Conservation (phyloP, 1,140 invertebrate genomes). For the Drosophila azteca region DNA sequence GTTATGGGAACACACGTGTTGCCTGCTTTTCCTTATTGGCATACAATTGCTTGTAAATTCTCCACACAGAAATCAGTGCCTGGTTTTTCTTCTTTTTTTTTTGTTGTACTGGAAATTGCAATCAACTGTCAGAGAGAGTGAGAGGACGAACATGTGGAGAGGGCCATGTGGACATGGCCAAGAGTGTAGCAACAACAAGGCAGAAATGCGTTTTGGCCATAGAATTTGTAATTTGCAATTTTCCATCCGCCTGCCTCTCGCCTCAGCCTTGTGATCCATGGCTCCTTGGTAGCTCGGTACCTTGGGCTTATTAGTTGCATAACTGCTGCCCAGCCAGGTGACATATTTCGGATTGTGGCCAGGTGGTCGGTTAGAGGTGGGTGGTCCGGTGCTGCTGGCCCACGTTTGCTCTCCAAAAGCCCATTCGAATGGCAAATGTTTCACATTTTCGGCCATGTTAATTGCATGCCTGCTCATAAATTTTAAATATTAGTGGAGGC, state of each 20-base stretch:
- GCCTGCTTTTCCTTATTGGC: conserved; percentile 68
- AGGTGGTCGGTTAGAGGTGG: not conserved
- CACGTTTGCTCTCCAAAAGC: conserved; percentile 19
- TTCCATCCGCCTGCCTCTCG: conserved; percentile 29
- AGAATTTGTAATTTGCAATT: conserved; percentile 71
- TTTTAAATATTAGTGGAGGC: conserved; percentile 44
- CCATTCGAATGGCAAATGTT: conserved; percentile 54
- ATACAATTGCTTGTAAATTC: conserved; percentile 73
- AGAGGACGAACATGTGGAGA: not conserved
- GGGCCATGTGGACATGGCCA: not conserved
- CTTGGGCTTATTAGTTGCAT: conserved; percentile 60
- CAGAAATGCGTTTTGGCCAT: conserved; percentile 35
- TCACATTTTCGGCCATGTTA: conserved; percentile 49
- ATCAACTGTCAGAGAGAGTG: conserved; percentile 34
- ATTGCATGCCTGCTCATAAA: conserved; percentile 48
- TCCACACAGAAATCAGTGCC: conserved; percentile 59
- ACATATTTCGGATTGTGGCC: conserved; percentile 19
- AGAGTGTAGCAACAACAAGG: conserved; percentile 14
- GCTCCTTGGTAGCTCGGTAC: conserved; percentile 3
- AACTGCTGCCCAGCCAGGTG: conserved; percentile 45
- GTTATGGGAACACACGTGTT: conserved; percentile 61
- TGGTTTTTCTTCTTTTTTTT: conserved; percentile 15
- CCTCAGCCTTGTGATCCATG: conserved; percentile 9
- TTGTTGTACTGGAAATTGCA: conserved; percentile 55
- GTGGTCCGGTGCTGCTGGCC: not conserved